Evolutionary conservation across 2,797 vertebrate species (phyloP).

Genomic region (Lerista edwardsae): DNA sequence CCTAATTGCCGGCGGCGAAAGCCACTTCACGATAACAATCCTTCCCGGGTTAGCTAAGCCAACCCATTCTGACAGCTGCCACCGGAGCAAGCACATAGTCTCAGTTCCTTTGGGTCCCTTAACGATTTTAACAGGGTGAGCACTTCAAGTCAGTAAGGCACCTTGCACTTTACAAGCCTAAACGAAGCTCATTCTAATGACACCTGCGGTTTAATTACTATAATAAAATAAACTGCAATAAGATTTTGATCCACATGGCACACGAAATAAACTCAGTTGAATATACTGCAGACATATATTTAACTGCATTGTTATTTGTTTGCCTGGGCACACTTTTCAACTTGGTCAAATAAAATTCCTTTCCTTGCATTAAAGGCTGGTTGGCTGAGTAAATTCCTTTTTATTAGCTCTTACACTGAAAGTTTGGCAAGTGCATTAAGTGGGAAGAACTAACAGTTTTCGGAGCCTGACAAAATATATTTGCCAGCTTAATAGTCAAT

Average conservation of each 20-base stretch:
- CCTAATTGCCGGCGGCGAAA: constrained; percentile 28
- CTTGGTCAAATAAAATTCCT: constrained; percentile 49
- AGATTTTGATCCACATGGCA: constrained; percentile 35
- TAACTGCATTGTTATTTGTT: constrained; percentile 39
- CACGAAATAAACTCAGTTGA: constrained; percentile 26
- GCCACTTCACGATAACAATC: not conserved
- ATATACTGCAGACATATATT: constrained; percentile 19
- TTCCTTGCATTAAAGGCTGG: constrained; percentile 36
- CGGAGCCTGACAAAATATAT: constrained; percentile 31
- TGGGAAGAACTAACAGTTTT: constrained; percentile 45
- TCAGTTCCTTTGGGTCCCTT: constrained; percentile 1
- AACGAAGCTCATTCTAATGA: constrained; percentile 40
- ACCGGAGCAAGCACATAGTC: not conserved
- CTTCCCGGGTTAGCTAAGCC: constrained; percentile 17
- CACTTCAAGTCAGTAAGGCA: constrained; percentile 3
- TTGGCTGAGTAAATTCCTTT: constrained; percentile 50
- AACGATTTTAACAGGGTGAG: constrained; percentile 42
- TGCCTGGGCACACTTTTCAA: constrained; percentile 38
- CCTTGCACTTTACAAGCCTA: constrained; percentile 39
- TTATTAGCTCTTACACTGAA: constrained; percentile 55
- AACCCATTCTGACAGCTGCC: constrained; percentile 35
- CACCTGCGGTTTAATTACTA: constrained; percentile 35
- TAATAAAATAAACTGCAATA: constrained; percentile 36
- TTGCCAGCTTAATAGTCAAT: constrained; percentile 38
- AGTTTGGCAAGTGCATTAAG: constrained; percentile 40